Conservation (phyloP, 2,888 invertebrate species). For the Stenchaetothrips biformis region DNA sequence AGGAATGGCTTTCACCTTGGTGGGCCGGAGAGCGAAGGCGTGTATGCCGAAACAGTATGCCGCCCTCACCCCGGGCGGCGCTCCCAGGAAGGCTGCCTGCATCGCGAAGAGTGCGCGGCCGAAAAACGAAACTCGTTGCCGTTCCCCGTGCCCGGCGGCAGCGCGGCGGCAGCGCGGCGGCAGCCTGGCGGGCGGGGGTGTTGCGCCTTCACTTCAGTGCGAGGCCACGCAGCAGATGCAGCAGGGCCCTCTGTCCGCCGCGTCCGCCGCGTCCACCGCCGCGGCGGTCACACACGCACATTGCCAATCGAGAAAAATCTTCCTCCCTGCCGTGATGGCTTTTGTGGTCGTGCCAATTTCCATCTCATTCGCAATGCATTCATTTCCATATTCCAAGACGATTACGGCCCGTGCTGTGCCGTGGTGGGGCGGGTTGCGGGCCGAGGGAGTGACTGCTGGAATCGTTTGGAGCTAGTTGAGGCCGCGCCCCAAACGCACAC, state of each 20-base stretch:
- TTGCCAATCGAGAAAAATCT: background rate
- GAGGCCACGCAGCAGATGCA: too few species aligned
- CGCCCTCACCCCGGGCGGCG: background rate
- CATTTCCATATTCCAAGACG: constrained; percentile 21
- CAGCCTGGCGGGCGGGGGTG: background rate
- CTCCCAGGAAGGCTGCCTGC: background rate
- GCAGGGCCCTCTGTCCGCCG: background rate
- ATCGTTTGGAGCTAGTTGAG: too few species aligned
- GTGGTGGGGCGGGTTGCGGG: background rate
- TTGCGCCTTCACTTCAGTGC: too few species aligned
- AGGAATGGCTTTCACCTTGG: background rate
- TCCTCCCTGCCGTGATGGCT: background rate
- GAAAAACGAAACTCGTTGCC: background rate
- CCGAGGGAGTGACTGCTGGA: background rate
- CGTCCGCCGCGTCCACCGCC: background rate
- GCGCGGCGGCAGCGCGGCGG: background rate
- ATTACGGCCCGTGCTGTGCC: background rate
- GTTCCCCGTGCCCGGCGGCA: background rate
- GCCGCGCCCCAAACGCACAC: too few species aligned
- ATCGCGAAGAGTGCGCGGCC: background rate
- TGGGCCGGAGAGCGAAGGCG: background rate
- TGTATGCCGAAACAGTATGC: constrained; percentile 1
- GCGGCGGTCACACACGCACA: background rate
- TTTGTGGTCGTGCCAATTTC: constrained; percentile 17
- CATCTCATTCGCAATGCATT: constrained; percentile 21